Percentiles rank a stretch among this genome's conserved stretches.
Conservation (phyloP, 2,113 vertebrate genomes). For the Salvator merianae region DNA sequence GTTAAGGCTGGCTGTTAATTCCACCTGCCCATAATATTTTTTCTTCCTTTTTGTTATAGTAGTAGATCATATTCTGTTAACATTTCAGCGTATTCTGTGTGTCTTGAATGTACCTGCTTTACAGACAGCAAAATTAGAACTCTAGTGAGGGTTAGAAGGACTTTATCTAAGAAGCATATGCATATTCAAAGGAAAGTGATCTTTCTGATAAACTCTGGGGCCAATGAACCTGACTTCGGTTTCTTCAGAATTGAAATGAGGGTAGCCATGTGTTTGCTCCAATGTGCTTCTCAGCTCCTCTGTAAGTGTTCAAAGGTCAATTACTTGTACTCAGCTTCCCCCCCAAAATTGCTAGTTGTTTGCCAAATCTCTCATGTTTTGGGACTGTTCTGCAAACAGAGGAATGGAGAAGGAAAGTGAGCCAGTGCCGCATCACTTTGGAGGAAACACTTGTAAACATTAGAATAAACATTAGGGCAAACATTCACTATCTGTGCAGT, state of each 20-base stretch:
- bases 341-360: slow-evolving; percentile 12
- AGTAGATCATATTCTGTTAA: slow-evolving; percentile 61
- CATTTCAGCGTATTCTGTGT: slow-evolving; percentile 62
- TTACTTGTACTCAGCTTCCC: slow-evolving; percentile 32
- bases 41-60: slow-evolving; percentile 49
- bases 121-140: not conserved
- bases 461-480: not conserved
- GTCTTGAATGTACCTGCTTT: slow-evolving; percentile 62
- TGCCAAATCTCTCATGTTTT: slow-evolving; percentile 55
- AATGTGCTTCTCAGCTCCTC: slow-evolving; percentile 42
- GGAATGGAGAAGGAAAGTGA: not conserved
- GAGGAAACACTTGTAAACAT: not conserved
- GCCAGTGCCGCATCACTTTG: not conserved
- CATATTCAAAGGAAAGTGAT: slow-evolving; percentile 29
- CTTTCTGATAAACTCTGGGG: slow-evolving; percentile 51
- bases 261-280: slow-evolving; percentile 51
- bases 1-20: slow-evolving; percentile 56
- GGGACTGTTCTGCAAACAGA: slow-evolving; percentile 42
- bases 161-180: slow-evolving; percentile 43
- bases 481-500: slow-evolving; percentile 40
- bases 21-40: slow-evolving; percentile 55
- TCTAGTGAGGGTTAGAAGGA: slow-evolving; percentile 45
- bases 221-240: slow-evolving; percentile 31
- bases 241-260: slow-evolving; percentile 43
- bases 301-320: slow-evolving; percentile 39